phyloP scores from a whole-genome alignment of 1,140 invertebrate genomes.

The Anthonomus grandis region DNA sequence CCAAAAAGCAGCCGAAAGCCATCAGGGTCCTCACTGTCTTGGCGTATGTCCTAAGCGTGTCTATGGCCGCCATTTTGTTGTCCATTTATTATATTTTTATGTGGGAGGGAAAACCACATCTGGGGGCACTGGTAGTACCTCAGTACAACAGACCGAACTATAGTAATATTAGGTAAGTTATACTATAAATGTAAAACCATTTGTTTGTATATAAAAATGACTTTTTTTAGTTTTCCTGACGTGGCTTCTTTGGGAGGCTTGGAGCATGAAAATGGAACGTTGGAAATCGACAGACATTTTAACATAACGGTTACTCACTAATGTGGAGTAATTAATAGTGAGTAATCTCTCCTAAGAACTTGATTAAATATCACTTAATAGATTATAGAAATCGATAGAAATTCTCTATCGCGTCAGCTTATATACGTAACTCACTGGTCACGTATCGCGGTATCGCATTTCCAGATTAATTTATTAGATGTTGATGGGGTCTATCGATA shows the following conservation, averaged over 20 bases:
- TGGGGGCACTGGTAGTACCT: too few species aligned
- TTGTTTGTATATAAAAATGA: too few species aligned
- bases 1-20: slow-evolving; percentile 61
- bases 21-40: slow-evolving; percentile 73
- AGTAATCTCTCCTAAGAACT: background rate
- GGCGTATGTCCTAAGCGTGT: slow-evolving; percentile 76
- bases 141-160: too few species aligned
- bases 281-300: too few species aligned
- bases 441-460: background rate
- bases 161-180: too few species aligned
- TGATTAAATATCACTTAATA: background rate
- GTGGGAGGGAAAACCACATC: slow-evolving; percentile 57
- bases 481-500: slow-evolving; percentile 2
- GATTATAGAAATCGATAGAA: background rate
- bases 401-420: background rate
- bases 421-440: too few species aligned
- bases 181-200: too few species aligned
- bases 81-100: slow-evolving; percentile 79
- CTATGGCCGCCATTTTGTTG: slow-evolving; percentile 72
- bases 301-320: too few species aligned
- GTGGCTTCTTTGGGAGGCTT: too few species aligned
- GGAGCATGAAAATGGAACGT: too few species aligned
- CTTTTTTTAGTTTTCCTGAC: too few species aligned
- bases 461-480: slow-evolving; percentile 11
- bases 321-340: background rate